Evolutionary conservation across 2,888 invertebrate species (phyloP).

Genomic region (Nomada ruficornis): DNA sequence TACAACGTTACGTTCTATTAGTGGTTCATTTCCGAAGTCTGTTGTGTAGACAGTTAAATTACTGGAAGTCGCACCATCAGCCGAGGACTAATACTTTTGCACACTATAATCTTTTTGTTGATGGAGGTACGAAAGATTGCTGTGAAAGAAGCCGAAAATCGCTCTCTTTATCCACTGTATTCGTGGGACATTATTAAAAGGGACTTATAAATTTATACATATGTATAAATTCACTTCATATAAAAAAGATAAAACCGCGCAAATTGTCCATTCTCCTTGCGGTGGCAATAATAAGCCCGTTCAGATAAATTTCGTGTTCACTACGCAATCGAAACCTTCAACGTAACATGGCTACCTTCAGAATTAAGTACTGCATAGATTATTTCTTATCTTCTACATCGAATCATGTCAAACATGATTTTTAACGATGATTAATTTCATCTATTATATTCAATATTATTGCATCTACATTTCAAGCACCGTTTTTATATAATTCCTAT

Average conservation of each 20-base stretch:
- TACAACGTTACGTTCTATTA: conserved; percentile 10
- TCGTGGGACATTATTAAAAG: conserved; percentile 6
- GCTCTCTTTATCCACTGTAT: conserved; percentile 24
- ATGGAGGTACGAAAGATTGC: conserved; percentile 2
- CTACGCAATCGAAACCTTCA: conserved; percentile 26
- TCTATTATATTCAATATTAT: neutral
- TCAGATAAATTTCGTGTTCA: conserved; percentile 31
- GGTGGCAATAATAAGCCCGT: conserved; percentile 18
- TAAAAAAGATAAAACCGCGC: neutral
- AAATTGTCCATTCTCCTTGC: conserved; percentile 9
- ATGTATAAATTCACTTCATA: neutral
- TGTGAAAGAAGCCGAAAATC: conserved; percentile 43
- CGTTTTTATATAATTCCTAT: neutral
- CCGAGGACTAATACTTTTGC: conserved; percentile 4
- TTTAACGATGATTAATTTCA: neutral
- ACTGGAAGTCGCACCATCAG: neutral
- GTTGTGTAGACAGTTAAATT: conserved; percentile 6
- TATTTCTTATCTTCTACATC: neutral
- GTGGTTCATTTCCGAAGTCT: conserved; percentile 4
- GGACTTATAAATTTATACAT: neutral
- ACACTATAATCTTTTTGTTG: conserved; percentile 3
- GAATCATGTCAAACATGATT: neutral
- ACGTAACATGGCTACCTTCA: conserved; percentile 45
- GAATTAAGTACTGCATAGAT: conserved; percentile 16
- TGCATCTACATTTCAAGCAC: neutral